Percentiles rank a stretch among this genome's conserved stretches.
Evolutionary conservation across 2,888 invertebrate genomes (phyloP).

Genomic region (Gisinianus flammeolus): DNA sequence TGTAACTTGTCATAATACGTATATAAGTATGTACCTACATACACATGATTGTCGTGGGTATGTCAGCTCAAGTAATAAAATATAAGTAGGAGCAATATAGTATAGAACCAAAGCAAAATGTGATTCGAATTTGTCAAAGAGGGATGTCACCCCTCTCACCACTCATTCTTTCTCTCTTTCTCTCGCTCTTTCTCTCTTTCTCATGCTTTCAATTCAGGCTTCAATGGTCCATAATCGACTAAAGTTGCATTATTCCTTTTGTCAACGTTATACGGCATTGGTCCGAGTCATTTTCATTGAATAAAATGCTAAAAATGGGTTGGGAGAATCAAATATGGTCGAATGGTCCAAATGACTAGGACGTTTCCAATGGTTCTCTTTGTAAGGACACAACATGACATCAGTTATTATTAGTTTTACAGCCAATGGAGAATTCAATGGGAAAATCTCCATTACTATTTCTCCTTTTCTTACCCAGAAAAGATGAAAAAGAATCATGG

Average conservation of each 20-base stretch:
- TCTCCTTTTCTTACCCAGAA: too few species aligned
- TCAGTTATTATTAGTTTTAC: too few species aligned
- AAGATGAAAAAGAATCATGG: too few species aligned
- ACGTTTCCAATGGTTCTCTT: too few species aligned
- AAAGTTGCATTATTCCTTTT: constrained; percentile 19
- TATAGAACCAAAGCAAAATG: constrained; percentile 13
- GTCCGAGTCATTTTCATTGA: constrained; percentile 28
- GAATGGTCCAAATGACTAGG: too few species aligned
- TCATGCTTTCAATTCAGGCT: background rate
- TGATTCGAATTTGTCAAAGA: constrained; percentile 1
- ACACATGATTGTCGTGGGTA: too few species aligned
- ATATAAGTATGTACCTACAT: too few species aligned
- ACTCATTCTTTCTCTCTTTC: background rate
- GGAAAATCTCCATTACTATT: too few species aligned
- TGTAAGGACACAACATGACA: too few species aligned
- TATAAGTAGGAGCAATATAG: background rate
- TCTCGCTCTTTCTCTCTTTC: constrained; percentile 4
- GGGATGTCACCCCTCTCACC: constrained; percentile 27
- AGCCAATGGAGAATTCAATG: too few species aligned
- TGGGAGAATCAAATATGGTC: constrained; percentile 16
- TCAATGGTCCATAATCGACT: constrained; percentile 22
- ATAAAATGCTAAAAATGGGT: constrained; percentile 34
- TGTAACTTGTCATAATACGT: too few species aligned
- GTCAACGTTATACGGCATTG: constrained; percentile 12
- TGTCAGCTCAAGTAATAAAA: too few species aligned